phyloP scores from a whole-genome alignment of 2,888 invertebrate genomes.

The Latheticus oryzae region DNA sequence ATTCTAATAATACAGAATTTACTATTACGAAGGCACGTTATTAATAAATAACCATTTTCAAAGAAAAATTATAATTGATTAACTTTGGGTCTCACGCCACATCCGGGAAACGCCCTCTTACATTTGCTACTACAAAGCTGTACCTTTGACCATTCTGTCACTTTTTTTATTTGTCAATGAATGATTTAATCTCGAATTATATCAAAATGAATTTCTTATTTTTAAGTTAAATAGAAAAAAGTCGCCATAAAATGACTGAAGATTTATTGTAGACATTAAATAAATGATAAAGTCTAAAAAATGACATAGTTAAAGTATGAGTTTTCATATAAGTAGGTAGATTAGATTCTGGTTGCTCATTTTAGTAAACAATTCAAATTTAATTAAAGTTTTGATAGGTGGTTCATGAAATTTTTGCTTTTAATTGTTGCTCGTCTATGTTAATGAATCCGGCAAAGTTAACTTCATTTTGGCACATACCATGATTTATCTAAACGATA shows the following conservation, averaged over 20 bases:
- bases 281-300: too few species aligned
- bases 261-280: too few species aligned
- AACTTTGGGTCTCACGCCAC: conserved; percentile 17
- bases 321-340: too few species aligned
- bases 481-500: conserved; percentile 17
- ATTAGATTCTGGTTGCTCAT: too few species aligned
- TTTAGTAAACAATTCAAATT: conserved; percentile 11
- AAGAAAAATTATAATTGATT: conserved; percentile 23
- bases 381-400: conserved; percentile 22
- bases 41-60: conserved; percentile 26
- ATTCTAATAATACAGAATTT: conserved; percentile 18
- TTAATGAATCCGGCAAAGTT: conserved; percentile 16
- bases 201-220: too few species aligned
- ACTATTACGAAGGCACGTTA: conserved; percentile 17
- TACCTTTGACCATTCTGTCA: conserved; percentile 17
- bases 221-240: too few species aligned
- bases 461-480: conserved; percentile 9
- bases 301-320: too few species aligned
- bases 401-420: conserved; percentile 3
- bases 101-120: conserved; percentile 23
- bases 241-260: too few species aligned
- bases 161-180: conserved; percentile 16
- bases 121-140: conserved; percentile 12
- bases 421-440: conserved; percentile 2
- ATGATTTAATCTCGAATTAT: conserved; percentile 13